Percentiles rank a stretch among this genome's conserved stretches.
These are phyloP conservation scores for Hemiprocne comata DNA, from an alignment of 2,113 vertebrate species.

Conservation along the genomic window DNA sequence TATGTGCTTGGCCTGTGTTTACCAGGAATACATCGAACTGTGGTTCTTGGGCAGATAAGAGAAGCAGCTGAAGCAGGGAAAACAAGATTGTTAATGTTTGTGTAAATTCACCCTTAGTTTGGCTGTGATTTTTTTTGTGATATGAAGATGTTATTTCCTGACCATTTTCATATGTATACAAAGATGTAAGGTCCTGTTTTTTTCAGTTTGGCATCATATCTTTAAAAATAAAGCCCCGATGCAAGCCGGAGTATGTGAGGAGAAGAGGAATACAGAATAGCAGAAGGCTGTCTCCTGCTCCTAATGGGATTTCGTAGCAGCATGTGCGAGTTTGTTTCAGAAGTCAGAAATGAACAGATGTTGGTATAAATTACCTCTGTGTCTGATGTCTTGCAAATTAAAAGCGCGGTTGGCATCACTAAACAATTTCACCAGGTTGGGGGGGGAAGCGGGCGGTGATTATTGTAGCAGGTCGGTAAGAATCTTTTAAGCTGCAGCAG, in stretches of 20 bases:
- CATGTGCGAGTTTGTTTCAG: constrained; percentile 88
- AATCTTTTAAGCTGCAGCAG: constrained; percentile 74
- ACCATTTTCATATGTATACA: neutral
- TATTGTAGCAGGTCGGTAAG: constrained; percentile 78
- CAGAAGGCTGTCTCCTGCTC: constrained; percentile 80
- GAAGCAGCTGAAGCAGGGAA: neutral
- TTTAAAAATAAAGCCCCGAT: constrained; percentile 65
- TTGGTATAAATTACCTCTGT: constrained; percentile 93
- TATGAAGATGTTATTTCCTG: neutral
- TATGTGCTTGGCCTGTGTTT: constrained; percentile 8
- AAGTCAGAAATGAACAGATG: constrained; percentile 94
- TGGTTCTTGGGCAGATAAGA: neutral
- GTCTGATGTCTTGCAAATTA: constrained; percentile 92
- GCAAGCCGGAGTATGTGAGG: constrained; percentile 34
- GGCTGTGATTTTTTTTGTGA: neutral
- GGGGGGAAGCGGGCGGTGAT: constrained; percentile 70
- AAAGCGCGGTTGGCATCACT: constrained; percentile 91
- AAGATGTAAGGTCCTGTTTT: constrained; percentile 20
- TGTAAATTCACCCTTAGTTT: constrained; percentile 39
- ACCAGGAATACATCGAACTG: neutral
- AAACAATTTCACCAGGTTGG: constrained; percentile 82
- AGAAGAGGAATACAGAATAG: constrained; percentile 74
- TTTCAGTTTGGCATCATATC: constrained; percentile 43
- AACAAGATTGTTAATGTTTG: neutral
- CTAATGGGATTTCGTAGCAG: constrained; percentile 87